These are phyloP conservation scores for Peromyscus californicus DNA, from an alignment of 2,113 vertebrate genomes.

Conservation along the genomic window DNA sequence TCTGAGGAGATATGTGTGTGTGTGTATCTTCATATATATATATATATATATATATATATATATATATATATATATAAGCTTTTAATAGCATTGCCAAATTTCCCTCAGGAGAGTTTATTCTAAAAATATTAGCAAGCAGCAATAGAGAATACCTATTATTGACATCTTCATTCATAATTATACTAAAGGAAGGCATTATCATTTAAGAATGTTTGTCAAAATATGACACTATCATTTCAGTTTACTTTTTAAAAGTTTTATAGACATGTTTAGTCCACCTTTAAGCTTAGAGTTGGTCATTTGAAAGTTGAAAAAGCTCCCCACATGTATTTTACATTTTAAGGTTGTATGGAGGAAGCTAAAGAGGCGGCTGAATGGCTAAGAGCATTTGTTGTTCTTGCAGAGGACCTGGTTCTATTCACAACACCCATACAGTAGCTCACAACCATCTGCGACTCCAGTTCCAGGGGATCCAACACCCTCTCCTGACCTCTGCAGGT, in stretches of 20 bases:
- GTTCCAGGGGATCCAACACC: neutral
- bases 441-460: neutral
- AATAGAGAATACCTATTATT: slow-evolving; percentile 15
- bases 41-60: neutral
- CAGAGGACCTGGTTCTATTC: neutral
- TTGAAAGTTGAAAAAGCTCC: slow-evolving; percentile 34
- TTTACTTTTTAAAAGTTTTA: slow-evolving; percentile 34
- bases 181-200: neutral
- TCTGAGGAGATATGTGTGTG: neutral
- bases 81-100: slow-evolving; percentile 44
- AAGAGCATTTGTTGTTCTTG: neutral
- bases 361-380: neutral
- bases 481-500: neutral
- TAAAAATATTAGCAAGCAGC: slow-evolving; percentile 23
- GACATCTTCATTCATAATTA: neutral
- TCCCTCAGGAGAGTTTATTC: slow-evolving; percentile 52
- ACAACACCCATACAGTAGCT: neutral
- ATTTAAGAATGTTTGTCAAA: slow-evolving; percentile 29
- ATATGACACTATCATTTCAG: neutral
- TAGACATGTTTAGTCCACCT: neutral
- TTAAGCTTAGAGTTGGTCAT: neutral
- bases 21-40: neutral
- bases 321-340: slow-evolving; percentile 29
- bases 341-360: neutral
- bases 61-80: slow-evolving; percentile 4